Conservation (phyloP, 2,113 vertebrate species). For the Hydropotes inermis region DNA sequence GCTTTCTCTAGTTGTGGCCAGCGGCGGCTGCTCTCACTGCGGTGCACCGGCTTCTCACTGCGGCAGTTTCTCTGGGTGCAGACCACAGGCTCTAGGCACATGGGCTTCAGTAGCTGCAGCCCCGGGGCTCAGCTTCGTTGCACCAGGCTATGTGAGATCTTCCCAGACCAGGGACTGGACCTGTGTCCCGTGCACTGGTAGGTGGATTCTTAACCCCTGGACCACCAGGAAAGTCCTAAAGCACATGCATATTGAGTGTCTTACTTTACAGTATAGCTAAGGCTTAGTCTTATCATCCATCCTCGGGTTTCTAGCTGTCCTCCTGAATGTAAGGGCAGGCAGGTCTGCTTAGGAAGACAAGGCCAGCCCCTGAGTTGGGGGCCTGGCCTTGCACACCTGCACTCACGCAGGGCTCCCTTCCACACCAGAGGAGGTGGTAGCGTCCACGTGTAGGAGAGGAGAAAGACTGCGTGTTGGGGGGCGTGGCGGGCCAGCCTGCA, state of each 20-base stretch:
- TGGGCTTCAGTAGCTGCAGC: background rate
- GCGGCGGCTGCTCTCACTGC: background rate
- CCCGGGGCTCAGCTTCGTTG: background rate
- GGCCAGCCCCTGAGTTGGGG: background rate
- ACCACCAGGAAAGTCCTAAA: background rate
- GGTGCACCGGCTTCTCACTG: fast-evolving
- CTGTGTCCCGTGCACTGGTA: fast-evolving
- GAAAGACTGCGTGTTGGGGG: background rate
- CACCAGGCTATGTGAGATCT: background rate
- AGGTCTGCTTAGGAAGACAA: background rate
- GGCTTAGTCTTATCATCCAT: background rate
- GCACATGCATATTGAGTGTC: background rate
- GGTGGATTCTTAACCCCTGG: background rate
- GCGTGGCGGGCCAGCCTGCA: background rate
- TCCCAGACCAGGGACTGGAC: background rate
- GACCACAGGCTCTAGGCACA: background rate
- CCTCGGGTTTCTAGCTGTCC: background rate
- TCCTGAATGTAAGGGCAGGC: background rate
- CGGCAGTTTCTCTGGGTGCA: background rate
- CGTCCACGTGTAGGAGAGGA: background rate
- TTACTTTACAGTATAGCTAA: background rate
- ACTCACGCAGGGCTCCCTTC: background rate
- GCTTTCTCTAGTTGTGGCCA: background rate
- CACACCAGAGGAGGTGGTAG: fast-evolving
- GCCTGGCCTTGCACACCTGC: background rate